A percentile compares a stretch with the other conserved stretches of the same genome.
These are phyloP conservation scores for Drosophila testacea DNA, from an alignment of 2,888 invertebrate species.

Conservation along the genomic window DNA sequence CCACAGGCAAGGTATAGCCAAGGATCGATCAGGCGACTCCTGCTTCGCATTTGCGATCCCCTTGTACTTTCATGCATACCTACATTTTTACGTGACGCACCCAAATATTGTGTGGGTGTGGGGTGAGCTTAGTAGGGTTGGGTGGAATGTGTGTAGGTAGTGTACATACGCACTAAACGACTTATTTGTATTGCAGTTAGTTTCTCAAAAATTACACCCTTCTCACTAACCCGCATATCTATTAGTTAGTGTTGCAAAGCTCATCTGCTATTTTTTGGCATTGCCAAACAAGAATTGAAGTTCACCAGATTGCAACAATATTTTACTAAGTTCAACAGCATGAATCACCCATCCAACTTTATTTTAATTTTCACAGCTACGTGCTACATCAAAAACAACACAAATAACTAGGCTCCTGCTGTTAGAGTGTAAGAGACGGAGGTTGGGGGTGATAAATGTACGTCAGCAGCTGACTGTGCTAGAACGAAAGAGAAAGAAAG, in stretches of 20 bases:
- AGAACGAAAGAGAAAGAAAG: constrained; percentile 6
- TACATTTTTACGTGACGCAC: constrained; percentile 23
- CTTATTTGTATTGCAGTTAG: background rate
- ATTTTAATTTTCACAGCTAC: constrained; percentile 65
- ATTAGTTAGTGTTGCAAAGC: constrained; percentile 44
- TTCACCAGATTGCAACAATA: constrained; percentile 46
- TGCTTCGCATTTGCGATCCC: constrained; percentile 14
- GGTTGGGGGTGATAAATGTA: constrained; percentile 24
- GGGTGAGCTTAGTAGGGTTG: background rate
- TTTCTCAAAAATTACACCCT: background rate
- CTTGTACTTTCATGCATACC: constrained; percentile 5
- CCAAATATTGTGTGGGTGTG: constrained; percentile 6
- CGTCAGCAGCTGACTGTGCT: constrained; percentile 38
- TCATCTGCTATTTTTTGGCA: constrained; percentile 37
- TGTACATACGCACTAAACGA: background rate
- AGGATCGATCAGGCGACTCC: constrained; percentile 3
- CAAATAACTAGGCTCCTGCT: constrained; percentile 49
- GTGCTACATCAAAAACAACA: constrained; percentile 35
- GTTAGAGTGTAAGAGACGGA: constrained; percentile 14
- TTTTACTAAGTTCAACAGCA: constrained; percentile 39
- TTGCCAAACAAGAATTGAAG: constrained; percentile 65
- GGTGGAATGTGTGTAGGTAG: background rate
- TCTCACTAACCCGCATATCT: background rate
- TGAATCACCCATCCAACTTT: constrained; percentile 63
- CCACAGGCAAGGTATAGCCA: constrained; percentile 11